Conservation (phyloP, 2,113 vertebrate species). For the Bufo bufo region DNA sequence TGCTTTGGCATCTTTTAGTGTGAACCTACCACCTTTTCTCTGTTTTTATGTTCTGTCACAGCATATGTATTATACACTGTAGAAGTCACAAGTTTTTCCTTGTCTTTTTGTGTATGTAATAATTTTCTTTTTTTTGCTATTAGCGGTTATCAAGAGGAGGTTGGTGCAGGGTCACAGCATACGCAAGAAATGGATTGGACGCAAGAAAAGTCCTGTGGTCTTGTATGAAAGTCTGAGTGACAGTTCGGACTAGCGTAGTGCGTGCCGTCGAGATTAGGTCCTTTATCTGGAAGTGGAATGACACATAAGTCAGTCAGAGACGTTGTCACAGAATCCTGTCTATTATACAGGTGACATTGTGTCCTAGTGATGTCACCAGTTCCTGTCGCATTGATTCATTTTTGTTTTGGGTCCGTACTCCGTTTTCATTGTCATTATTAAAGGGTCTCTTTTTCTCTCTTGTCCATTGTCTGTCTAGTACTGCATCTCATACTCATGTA, state of each 20-base stretch:
- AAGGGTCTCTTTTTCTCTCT: too few relatives aligned
- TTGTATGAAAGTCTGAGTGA: constrained; percentile 62
- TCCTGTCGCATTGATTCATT: not conserved
- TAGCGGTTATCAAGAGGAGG: constrained; percentile 68
- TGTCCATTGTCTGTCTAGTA: not conserved
- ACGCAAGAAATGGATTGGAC: constrained; percentile 61
- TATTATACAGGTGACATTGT: not conserved
- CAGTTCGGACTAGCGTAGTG: constrained; percentile 7
- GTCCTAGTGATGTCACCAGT: not conserved
- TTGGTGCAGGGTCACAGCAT: constrained; percentile 62
- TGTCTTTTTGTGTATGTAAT: not conserved
- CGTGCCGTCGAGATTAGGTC: not conserved
- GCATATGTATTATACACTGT: too few relatives aligned
- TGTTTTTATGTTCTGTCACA: too few relatives aligned
- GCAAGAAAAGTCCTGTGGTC: constrained; percentile 61
- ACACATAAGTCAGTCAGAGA: not conserved
- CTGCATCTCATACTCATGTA: not conserved
- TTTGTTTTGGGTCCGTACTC: not conserved
- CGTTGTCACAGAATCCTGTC: not conserved
- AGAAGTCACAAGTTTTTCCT: not conserved
- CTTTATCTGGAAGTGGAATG: not conserved
- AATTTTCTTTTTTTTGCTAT: not conserved
- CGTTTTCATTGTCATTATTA: not conserved
- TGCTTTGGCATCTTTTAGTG: too few relatives aligned
- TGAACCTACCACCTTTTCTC: too few relatives aligned